Evolutionary conservation across 2,797 vertebrate genomes (phyloP), one percentile per base, ranked within the genome.

Genomic region (Oreortyx pictus): DNA sequence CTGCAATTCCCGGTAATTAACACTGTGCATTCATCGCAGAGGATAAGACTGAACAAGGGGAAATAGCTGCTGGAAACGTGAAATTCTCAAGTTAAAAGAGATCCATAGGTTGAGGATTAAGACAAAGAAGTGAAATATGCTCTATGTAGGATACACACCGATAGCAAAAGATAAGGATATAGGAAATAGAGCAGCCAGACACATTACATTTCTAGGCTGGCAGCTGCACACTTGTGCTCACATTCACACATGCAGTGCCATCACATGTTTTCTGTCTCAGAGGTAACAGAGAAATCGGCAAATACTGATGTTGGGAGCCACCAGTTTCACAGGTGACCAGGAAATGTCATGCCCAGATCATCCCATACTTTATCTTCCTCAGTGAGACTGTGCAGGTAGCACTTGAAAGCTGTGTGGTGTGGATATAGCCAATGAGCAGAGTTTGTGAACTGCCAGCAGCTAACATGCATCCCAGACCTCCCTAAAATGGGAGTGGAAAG

Each of bases 1-100:
- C 65, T 80, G 52, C 75, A 92, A 79, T 90, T 94, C 39, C 65
- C 0, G 0, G 61, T 94, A 83, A 93, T 97, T 95, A 95, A 91
- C 74, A 81, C 59, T 66, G 43, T 5, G 0, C 46, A 65, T 85
- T 92, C 88, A 82, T 93, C 74, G 89, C 52, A 77, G 4, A 71
- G 57, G 57, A 86, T 64, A 68, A 71, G 61, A 50, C 46, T 59
- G 49, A 80, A 72, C 49, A 83, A 86, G 57, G 46, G 62, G 43
- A 91, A 92, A 61, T 64, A 84, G 67, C 65, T 81, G 27, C 54
- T 59, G 65, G 64, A 82, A 80, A 80, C 0, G 3, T 81, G 81
- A 90, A 94, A 91, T 80, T 82, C 66, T 71, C 9, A 37, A 57
- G 68, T 80, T 86, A 82, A 84, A 88, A 49, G 41, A 77, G 73